Evolutionary conservation across 2,888 invertebrate species (phyloP), one percentile per base, ranked within the genome.

Genomic region (Mechanitis messenoides): DNA sequence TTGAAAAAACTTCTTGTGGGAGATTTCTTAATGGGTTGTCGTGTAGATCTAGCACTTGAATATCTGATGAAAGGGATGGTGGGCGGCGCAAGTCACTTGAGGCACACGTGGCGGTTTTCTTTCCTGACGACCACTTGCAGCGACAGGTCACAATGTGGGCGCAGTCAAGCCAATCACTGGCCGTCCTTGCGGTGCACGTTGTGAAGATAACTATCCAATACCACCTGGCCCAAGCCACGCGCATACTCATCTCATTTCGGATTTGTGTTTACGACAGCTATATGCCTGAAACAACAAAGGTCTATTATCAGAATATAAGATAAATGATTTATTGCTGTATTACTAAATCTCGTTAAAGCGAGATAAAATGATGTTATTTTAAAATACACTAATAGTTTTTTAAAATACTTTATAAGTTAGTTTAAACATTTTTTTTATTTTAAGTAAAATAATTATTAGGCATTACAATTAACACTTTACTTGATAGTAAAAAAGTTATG

Each of bases 71-170:
- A 75, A 91, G 89, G 67, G 89, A 78, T 65, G 97, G 97, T 59
- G 97, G 93, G 67, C 93, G 92, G 71, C 94, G 94, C 71, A 97
- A 92, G 72, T 95, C 94, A 70, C 95, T 93, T 75, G 95, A 94
- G 68, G 93, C 93, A 86, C 97, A 97, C 64, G 95, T 92, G 61
- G 96, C 97, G 53, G 96, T 96, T 83, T 96, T 96, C 86, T 97
- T 97, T 66, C 97, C 97, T 66, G 95, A 95, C 53, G 95, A 94
- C 97, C 97, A 97, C 89, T 96, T 97, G 92, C 97, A 97, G 75
- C 93, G 93, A 83, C 97, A 97, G 73, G 95, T 93, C 68, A 93
- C 90, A 75, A 96, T 95, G 70, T 93, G 92, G 74, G 96, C 95
- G 85, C 96, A 97, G 84, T 95, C 96, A 59, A 95, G 95, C 96